Evolutionary conservation across 1,140 invertebrate species (phyloP), one percentile per base, ranked within the genome.

Genomic region (Ips nitidus): DNA sequence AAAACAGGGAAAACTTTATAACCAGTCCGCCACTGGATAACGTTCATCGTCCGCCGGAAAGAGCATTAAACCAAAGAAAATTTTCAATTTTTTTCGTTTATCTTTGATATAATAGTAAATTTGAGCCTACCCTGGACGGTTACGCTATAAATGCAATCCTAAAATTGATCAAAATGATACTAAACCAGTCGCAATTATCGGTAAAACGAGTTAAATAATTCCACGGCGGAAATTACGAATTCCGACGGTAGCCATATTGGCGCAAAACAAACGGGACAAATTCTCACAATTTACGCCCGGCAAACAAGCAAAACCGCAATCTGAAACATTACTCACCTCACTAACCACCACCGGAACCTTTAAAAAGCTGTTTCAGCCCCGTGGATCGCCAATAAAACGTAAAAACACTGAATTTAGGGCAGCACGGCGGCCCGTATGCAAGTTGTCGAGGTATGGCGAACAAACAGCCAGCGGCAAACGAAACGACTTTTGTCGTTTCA

Each of bases 241-340:
- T 72, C 78, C 78, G 78, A 75, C 78, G 78, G 78, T 77, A 77
- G 78, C 78, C 78, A 80, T 80, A 77, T 80, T 80, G 77, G 76
- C 73, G 75, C 75, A 74, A 76, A 69, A 56, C 67, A 65, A 64
- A 71, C 59, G 22, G 52, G n/a, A 62, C 53, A 57, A 52, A 69
- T 70, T 70, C 56, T 8, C 1, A 59, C 1, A 41, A 37, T 8
- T 55, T 55, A 37, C 22, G 4, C 22, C 22, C 4, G 52, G 22
- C 7, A 38, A 47, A 41, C 41, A 66, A 41, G 38, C 41, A 43
- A 37, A 57, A 41, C 63, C 22, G 56, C 22, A 22, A 22, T 0
- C 22, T 22, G 22, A 22, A 22, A 22, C 22, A 22, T 22, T 22
- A 22, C 22, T 22, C 22, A 22, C 22, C 22, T 22, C 22, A 22